These are phyloP conservation scores for Drosophila infuscata DNA, from an alignment of 2,888 invertebrate species.

Conservation along the genomic window DNA sequence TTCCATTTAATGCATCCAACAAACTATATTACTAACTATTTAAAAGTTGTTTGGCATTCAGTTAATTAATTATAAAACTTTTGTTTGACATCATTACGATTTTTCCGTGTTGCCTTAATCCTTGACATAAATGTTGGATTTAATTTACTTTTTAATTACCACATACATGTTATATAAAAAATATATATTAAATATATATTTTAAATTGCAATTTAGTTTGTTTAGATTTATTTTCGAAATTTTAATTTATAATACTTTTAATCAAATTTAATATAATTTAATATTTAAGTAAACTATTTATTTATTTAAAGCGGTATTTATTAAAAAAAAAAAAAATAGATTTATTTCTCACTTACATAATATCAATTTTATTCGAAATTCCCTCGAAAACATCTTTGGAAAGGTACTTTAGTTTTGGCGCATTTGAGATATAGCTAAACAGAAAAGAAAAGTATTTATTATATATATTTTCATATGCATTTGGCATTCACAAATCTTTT, in stretches of 20 bases:
- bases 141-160: background rate
- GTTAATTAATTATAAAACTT: background rate
- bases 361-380: constrained; percentile 85
- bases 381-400: constrained; percentile 83
- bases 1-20: background rate
- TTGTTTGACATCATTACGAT: background rate
- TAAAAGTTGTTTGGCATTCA: too few species aligned
- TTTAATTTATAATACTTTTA: too few species aligned
- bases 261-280: too few species aligned
- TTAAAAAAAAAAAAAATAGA: background rate
- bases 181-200: background rate
- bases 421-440: constrained; percentile 89
- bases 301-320: background rate
- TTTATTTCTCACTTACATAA: constrained; percentile 86
- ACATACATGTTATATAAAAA: background rate
- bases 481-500: constrained; percentile 3
- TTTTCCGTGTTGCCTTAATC: background rate
- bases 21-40: background rate
- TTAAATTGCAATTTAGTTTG: too few species aligned
- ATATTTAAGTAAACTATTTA: background rate
- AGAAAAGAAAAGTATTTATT: background rate
- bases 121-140: background rate
- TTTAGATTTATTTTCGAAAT: too few species aligned
- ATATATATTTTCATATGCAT: background rate
- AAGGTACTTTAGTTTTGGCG: constrained; percentile 87